These are phyloP conservation scores for Aplodontia rufa DNA, from an alignment of 2,113 vertebrate genomes.

Conservation along the genomic window DNA sequence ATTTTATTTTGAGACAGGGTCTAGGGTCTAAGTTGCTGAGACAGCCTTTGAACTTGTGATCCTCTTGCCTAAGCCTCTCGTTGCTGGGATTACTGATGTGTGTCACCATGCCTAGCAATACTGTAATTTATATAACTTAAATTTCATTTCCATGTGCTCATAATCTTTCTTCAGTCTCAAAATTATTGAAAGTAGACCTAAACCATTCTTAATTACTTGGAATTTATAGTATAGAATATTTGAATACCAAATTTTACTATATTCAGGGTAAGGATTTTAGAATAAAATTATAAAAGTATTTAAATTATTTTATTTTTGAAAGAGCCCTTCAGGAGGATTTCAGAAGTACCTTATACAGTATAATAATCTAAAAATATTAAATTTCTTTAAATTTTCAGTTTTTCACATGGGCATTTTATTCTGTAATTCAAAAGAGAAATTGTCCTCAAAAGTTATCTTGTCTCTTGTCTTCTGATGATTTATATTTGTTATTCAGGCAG, in stretches of 20 bases:
- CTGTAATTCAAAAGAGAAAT: slow-evolving; percentile 3
- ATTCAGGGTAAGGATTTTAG: slow-evolving; percentile 37
- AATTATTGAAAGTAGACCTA: neutral
- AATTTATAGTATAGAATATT: slow-evolving; percentile 36
- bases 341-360: neutral
- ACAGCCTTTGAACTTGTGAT: no score
- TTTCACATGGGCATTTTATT: slow-evolving; percentile 36
- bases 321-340: neutral
- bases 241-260: slow-evolving; percentile 11
- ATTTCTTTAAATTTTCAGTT: slow-evolving; percentile 33
- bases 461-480: neutral
- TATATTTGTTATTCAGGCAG: slow-evolving; percentile 1
- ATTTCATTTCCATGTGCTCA: neutral
- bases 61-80: no score
- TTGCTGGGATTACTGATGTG: no score
- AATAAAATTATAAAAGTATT: slow-evolving; percentile 24
- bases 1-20: no score
- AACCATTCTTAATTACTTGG: slow-evolving; percentile 2
- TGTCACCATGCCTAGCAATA: no score
- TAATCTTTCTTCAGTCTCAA: slow-evolving; percentile 27
- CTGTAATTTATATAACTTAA: slow-evolving; percentile 15
- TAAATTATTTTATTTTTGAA: slow-evolving; percentile 45
- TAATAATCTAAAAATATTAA: neutral
- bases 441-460: slow-evolving; percentile 21
- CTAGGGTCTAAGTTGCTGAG: no score